These are phyloP conservation scores for Heliconius hermathena DNA, from an alignment of 1,140 invertebrate species.

Conservation along the genomic window DNA sequence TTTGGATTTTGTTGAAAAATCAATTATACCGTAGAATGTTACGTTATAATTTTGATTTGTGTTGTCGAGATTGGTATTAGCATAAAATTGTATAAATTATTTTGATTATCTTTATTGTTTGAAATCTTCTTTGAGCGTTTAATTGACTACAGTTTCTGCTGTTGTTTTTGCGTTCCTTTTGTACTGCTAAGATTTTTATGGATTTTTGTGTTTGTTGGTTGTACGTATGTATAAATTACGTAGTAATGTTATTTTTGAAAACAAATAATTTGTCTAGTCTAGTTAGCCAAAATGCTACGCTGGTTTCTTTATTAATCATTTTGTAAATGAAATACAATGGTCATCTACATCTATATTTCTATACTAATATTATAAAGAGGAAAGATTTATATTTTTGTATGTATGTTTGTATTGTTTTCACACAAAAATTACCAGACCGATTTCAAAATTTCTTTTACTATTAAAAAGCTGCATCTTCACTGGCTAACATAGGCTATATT, in stretches of 20 bases:
- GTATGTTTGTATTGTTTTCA: too few species aligned
- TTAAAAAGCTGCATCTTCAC: too few species aligned
- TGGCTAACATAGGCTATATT: too few species aligned
- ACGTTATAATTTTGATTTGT: constrained; percentile 2
- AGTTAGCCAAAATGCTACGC: too few species aligned
- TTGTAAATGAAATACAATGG: too few species aligned
- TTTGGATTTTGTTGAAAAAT: constrained; percentile 19
- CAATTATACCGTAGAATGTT: constrained; percentile 8
- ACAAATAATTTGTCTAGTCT: too few species aligned
- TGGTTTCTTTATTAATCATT: too few species aligned
- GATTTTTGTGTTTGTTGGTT: neutral
- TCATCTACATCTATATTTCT: too few species aligned
- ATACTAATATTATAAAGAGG: too few species aligned
- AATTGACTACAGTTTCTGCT: neutral
- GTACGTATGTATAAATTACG: neutral
- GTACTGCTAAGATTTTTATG: neutral
- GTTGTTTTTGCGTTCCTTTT: neutral
- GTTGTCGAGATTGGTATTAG: neutral
- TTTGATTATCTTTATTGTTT: constrained; percentile 3
- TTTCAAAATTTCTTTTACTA: too few species aligned
- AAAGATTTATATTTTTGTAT: too few species aligned
- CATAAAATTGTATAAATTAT: neutral
- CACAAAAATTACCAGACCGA: too few species aligned
- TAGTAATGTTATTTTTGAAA: neutral
- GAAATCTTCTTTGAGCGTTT: neutral